Base-by-base conservation (phyloP, 2,797 vertebrate genomes). In the Darevskia mixta region DNA sequence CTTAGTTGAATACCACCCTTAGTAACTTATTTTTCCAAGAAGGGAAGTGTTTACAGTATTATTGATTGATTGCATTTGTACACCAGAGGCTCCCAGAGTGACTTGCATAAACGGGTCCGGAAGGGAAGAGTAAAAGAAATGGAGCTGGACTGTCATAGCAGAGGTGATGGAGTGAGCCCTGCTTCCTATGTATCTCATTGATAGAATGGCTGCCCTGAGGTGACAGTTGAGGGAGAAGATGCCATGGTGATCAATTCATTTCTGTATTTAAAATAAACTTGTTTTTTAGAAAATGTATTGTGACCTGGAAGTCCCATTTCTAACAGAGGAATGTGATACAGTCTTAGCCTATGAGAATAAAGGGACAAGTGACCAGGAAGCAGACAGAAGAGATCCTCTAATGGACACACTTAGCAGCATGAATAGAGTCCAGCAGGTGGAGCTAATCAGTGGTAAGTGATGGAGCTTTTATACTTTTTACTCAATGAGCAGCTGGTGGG, bases 271-370 rank as follows among this genome's bases (percentile, higher is more conserved):
- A 49, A 77, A 67, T 49, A 29, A 77, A 61, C 17, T 45, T 76
- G 43, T 67, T 87, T 93, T 95, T 81, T 72, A 97, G 97, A 98
- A 97, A 96, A 96, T 97, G 95, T 99, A 99, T 80, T 96, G 97
- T 23, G 97, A 97, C 8, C 96, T 97, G 0, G 97, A 98, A 83
- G 97, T 99, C 89, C 97, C 97, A 88, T 99, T 99, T 93, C 97
- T 99, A 86, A 97, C 98, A 95, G 99, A 99, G 67, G 98, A 98
- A 92, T 98, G 95, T 3, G 99, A 99, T 95, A 99, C 99, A 0
- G 96, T 99, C 82, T 95, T 98, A 95, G 98, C 98, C 86, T 99
- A 99, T 0, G 99, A 99, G 96, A 98, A 98, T 90, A 98, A 97
- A 95, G 99, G 98, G 90, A 97, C 97, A 94, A 96, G 94, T 3